These are phyloP conservation scores for Rhopalosiphum maidis DNA, from an alignment of 1,140 invertebrate species.

Conservation along the genomic window DNA sequence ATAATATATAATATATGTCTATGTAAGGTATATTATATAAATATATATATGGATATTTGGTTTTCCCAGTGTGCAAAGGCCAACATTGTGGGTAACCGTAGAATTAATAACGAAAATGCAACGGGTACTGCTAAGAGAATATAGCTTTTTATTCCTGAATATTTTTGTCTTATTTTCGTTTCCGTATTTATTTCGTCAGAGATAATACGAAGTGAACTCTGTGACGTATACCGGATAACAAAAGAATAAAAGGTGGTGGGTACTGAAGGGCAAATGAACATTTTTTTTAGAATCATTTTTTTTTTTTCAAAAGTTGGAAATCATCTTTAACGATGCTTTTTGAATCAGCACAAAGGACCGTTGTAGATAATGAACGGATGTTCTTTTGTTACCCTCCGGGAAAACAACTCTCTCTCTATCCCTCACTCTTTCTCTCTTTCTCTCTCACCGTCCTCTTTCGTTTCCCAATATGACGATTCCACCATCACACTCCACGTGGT, in stretches of 20 bases:
- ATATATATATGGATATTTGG: background rate
- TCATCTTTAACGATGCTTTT: constrained; percentile 45
- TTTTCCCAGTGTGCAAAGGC: background rate
- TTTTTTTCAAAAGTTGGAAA: constrained; percentile 32
- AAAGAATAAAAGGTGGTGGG: constrained; percentile 32
- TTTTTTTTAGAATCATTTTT: constrained; percentile 15
- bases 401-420: background rate
- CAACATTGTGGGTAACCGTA: background rate
- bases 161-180: background rate
- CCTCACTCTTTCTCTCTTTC: background rate
- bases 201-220: background rate
- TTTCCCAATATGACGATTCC: background rate
- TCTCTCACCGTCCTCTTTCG: background rate
- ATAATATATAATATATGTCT: background rate
- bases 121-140: background rate
- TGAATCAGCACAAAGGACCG: background rate
- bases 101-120: background rate
- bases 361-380: constrained; percentile 42
- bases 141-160: background rate
- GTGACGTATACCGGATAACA: background rate
- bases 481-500: background rate
- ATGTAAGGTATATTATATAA: background rate
- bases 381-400: constrained; percentile 39
- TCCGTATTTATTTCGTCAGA: background rate
- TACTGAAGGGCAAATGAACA: constrained; percentile 3